phyloP scores from a whole-genome alignment of 2,113 vertebrate genomes.

The Cnemophilus loriae region DNA sequence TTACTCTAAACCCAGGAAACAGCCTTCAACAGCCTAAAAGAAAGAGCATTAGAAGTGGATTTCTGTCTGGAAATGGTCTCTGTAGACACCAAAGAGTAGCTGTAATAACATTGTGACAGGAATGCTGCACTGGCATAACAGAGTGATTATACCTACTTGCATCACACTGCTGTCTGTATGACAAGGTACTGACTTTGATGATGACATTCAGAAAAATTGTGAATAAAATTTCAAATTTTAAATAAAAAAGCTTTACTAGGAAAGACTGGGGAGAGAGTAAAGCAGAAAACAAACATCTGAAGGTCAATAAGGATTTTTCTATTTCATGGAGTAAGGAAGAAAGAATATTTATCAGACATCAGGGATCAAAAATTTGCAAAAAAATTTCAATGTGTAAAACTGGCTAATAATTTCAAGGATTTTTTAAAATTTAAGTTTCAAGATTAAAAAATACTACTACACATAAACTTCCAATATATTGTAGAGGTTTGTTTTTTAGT shows the following conservation, averaged over 20 bases:
- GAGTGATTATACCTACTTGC: background rate
- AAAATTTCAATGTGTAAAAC: background rate
- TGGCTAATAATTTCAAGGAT: background rate
- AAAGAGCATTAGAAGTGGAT: background rate
- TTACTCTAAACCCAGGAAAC: background rate
- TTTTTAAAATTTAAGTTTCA: background rate
- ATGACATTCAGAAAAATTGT: background rate
- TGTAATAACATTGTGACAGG: background rate
- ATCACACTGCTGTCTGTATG: background rate
- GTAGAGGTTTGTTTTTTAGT: background rate
- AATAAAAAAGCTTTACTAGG: background rate
- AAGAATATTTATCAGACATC: background rate
- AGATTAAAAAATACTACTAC: background rate
- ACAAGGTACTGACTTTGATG: background rate
- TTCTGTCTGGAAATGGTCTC: background rate
- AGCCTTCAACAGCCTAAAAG: background rate
- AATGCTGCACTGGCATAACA: accelerated
- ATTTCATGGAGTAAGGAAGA: background rate
- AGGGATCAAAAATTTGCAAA: background rate
- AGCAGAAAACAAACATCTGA: background rate
- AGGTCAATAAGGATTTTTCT: background rate
- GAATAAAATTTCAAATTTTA: background rate
- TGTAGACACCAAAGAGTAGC: background rate
- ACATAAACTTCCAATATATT: background rate
- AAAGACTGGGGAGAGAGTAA: background rate